Evolutionary conservation across 2,797 vertebrate species (phyloP).

Genomic region (Champsocephalus gunnari): DNA sequence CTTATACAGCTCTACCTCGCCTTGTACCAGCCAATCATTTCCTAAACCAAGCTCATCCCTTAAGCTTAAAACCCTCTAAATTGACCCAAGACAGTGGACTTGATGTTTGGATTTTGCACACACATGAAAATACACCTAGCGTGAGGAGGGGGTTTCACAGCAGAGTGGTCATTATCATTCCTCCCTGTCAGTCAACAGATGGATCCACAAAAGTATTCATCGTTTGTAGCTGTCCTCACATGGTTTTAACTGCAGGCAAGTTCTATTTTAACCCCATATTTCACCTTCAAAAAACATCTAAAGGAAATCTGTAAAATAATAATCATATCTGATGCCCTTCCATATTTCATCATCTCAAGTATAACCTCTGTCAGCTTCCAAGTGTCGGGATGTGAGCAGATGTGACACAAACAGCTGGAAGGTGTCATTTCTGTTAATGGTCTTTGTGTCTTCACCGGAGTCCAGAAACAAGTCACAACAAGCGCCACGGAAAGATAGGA

Average conservation of each 20-base stretch:
- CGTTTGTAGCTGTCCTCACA: not conserved
- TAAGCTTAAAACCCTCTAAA: not conserved
- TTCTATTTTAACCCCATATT: not conserved
- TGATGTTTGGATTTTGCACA: not conserved
- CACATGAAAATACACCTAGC: not conserved
- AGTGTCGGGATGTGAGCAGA: constrained; percentile 23
- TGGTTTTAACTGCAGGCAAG: not conserved
- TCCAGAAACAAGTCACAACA: constrained; percentile 69
- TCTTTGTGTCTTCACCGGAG: constrained; percentile 29
- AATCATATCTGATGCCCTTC: not conserved
- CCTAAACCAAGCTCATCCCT: not conserved
- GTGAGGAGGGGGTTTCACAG: not conserved
- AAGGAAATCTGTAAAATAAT: constrained; percentile 6
- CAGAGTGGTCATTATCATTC: constrained; percentile 63
- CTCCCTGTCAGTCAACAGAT: constrained; percentile 49
- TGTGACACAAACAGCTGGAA: constrained; percentile 41
- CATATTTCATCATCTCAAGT: constrained; percentile 11
- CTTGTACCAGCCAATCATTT: fast-evolving
- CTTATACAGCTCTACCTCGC: not conserved
- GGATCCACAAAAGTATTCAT: constrained; percentile 1
- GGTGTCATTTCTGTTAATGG: constrained; percentile 22
- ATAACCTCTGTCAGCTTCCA: not conserved
- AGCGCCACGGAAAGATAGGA: constrained; percentile 5
- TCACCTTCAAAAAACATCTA: constrained; percentile 9
- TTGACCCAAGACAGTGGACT: not conserved